Base-by-base conservation (phyloP, 2,797 vertebrate genomes). In the Euthynnus affinis region DNA sequence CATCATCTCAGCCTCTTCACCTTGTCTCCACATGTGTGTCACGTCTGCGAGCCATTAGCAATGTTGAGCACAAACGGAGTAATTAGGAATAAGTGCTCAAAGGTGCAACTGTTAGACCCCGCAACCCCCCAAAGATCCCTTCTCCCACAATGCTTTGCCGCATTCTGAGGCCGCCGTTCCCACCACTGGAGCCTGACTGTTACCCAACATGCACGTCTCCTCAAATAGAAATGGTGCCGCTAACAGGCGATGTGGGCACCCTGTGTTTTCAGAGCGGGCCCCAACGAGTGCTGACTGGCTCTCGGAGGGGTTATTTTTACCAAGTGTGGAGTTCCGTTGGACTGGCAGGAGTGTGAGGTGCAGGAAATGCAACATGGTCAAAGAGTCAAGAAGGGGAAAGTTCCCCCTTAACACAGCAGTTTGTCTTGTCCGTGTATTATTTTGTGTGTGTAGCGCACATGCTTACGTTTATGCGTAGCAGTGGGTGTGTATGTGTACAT, bases 41-140 rank as follows among this genome's bases (percentile, higher is more conserved):
- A 23, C 72, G 90, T 86, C 94, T 96, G 95, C 57, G 44, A 95
- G 83, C 92, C 89, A 93, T 96, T 96, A 94, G 88, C 82, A 22
- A 68, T 13, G 76, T 77, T 2, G 65, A 80, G 84, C 85, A 84
- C 88, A 91, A 91, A 91, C 70, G 86, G 82, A 88, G 88, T 93
- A 90, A 95, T 95, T 95, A 95, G 85, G 88, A 90, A 77, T 93
- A 95, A 95, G 90, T 93, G 93, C 92, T 94, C 81, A 93, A 95
- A 94, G 94, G 93, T 94, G 94, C 88, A 89, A 94, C 87, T 52
- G 83, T 86, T 74, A 63, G 75, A 86, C 76, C 80, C 69, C 48
- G 6, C 64, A 62, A 56, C 80, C 66, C 71, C 71, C 74, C 64
- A 76, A 81, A 83, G 70, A 80, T 84, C 49, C 55, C 80, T 80